These are phyloP conservation scores for Platichthys stellatus DNA, from an alignment of 2,113 vertebrate species.

Conservation along the genomic window DNA sequence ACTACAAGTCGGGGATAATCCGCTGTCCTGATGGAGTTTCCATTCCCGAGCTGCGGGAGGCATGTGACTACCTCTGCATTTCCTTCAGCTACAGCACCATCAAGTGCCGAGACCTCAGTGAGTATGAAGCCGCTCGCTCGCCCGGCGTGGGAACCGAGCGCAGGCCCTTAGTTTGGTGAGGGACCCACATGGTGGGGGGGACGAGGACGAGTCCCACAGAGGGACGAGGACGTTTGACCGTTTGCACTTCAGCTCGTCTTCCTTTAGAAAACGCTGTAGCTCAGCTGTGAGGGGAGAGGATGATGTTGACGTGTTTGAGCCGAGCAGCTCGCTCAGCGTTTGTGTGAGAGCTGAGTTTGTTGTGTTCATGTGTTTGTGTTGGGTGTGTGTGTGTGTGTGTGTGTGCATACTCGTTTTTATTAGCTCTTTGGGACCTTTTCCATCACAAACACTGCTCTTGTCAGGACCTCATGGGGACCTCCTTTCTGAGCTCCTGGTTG, in stretches of 20 bases:
- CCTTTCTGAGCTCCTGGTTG: no score
- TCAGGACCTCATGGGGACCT: no score
- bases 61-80: constrained; percentile 99
- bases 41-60: constrained; percentile 98
- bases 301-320: no score
- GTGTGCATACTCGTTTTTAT: not conserved
- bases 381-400: not conserved
- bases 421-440: not conserved
- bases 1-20: constrained; percentile 99
- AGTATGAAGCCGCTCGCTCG: constrained; percentile 74
- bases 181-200: not conserved
- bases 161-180: constrained; percentile 32
- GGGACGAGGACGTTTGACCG: no score
- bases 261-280: no score
- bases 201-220: no score
- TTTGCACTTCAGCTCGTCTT: no score
- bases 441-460: not conserved
- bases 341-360: no score
- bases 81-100: constrained; percentile 98
- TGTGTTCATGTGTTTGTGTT: no score
- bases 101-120: constrained; percentile 99
- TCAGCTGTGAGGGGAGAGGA: no score
- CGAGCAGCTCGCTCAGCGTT: no score
- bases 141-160: no score
- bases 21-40: constrained; percentile 99